These are phyloP conservation scores for Branchinecta lynchi DNA, from an alignment of 1,140 invertebrate species.

Conservation along the genomic window DNA sequence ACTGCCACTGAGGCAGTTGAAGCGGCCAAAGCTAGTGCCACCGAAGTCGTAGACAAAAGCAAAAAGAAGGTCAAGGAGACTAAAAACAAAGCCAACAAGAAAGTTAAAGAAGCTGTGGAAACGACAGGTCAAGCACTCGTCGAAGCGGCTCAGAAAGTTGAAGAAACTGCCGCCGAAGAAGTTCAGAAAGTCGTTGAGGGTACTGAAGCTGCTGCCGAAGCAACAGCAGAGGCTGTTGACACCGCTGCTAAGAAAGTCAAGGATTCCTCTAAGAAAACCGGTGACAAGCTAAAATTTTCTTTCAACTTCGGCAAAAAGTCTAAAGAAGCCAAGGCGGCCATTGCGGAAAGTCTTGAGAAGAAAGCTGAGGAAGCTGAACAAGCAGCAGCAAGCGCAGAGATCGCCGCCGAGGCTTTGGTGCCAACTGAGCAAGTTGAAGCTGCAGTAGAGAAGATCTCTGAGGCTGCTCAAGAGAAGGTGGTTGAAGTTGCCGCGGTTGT, in stretches of 20 bases:
- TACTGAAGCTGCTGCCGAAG: not conserved
- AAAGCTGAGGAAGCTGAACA: not conserved
- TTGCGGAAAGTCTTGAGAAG: not conserved
- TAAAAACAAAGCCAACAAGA: conserved; percentile 5
- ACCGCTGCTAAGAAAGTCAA: not conserved
- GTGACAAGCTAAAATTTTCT: not conserved
- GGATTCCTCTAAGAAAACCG: not conserved
- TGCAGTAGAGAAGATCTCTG: not conserved
- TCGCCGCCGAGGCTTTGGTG: not conserved
- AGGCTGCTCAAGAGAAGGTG: not conserved
- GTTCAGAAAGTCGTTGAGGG: not conserved
- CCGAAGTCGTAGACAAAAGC: not conserved
- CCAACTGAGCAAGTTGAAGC: not conserved
- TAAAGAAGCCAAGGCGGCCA: not conserved
- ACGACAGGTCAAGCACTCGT: not conserved
- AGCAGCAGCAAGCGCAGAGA: not conserved
- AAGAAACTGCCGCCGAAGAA: not conserved
- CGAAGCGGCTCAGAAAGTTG: not conserved
- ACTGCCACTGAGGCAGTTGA: not conserved
- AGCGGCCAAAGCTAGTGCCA: not conserved
- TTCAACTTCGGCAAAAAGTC: conserved; percentile 1
- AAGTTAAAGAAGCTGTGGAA: not conserved
- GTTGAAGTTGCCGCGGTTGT: not conserved
- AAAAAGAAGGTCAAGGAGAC: conserved; percentile 1
- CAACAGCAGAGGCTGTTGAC: not conserved